Evolutionary conservation across 2,888 invertebrate genomes (phyloP).

Genomic region (Heteromurus nitidus): DNA sequence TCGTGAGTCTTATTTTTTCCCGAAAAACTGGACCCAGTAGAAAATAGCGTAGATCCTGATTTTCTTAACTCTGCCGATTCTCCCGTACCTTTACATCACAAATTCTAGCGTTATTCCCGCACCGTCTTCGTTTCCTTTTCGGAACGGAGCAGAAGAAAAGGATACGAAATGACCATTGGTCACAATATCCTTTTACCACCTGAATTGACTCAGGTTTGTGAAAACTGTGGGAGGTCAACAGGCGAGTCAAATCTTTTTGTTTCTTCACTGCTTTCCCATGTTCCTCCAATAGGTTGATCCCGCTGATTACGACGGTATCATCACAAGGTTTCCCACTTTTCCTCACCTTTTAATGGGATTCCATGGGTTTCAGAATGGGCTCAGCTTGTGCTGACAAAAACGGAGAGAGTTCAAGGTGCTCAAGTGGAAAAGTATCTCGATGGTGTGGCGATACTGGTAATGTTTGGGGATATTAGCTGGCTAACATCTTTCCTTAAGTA

Average conservation of each 20-base stretch:
- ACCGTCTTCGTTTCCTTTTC: constrained; percentile 9
- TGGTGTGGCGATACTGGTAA: constrained; percentile 51
- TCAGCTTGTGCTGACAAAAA: constrained; percentile 56
- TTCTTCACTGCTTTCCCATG: constrained; percentile 41
- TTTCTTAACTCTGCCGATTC: background rate
- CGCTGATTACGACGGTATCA: constrained; percentile 63
- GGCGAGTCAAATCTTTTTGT: constrained; percentile 59
- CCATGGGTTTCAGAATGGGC: constrained; percentile 46
- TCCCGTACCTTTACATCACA: background rate
- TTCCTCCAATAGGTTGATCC: constrained; percentile 45
- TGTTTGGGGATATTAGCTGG: constrained; percentile 44
- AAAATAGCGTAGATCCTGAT: background rate
- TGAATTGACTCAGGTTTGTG: constrained; percentile 35
- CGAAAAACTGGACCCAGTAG: too few species aligned
- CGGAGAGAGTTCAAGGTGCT: constrained; percentile 50
- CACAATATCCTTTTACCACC: constrained; percentile 57
- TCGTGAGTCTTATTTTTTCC: constrained; percentile 7
- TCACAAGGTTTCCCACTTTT: constrained; percentile 62
- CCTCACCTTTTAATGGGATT: constrained; percentile 64
- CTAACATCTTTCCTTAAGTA: constrained; percentile 17
- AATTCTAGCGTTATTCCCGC: background rate
- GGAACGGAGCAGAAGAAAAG: background rate
- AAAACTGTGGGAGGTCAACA: constrained; percentile 61
- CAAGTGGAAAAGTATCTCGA: constrained; percentile 48
- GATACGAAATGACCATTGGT: constrained; percentile 57